These are phyloP conservation scores for Aldabrachelys gigantea DNA, from an alignment of 2,113 vertebrate species.

Conservation along the genomic window DNA sequence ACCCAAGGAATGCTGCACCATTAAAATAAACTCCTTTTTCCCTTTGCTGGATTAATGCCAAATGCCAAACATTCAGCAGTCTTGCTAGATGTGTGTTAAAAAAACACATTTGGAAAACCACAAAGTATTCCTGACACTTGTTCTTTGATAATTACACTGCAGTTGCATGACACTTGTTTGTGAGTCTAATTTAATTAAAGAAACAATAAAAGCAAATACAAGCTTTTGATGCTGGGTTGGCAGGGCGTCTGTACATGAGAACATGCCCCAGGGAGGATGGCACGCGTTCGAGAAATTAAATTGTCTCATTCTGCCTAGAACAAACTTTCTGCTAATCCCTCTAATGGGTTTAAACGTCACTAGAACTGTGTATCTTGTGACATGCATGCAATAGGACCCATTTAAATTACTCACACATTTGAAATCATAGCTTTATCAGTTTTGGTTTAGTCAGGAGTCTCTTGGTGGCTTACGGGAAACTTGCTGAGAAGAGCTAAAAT, in stretches of 20 bases:
- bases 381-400: not conserved
- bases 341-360: not conserved
- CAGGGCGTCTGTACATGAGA: not conserved
- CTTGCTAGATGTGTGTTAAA: fast-evolving
- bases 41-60: too few relatives aligned
- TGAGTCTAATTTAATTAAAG: conserved; percentile 6
- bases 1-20: fast-evolving
- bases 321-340: not conserved
- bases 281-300: conserved; percentile 19
- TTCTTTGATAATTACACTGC: not conserved
- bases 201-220: not conserved
- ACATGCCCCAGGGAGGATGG: not conserved
- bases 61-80: not conserved
- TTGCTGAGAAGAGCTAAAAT: conserved; percentile 45
- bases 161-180: not conserved
- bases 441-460: not conserved
- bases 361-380: not conserved
- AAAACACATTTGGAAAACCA: not conserved
- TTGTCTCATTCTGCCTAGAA: not conserved
- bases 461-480: not conserved
- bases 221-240: not conserved
- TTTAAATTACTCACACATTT: not conserved
- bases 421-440: conserved; percentile 17
- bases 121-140: not conserved
- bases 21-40: not conserved